These are phyloP conservation scores for Amazona vittata DNA, from an alignment of 2,113 vertebrate genomes.

Conservation along the genomic window DNA sequence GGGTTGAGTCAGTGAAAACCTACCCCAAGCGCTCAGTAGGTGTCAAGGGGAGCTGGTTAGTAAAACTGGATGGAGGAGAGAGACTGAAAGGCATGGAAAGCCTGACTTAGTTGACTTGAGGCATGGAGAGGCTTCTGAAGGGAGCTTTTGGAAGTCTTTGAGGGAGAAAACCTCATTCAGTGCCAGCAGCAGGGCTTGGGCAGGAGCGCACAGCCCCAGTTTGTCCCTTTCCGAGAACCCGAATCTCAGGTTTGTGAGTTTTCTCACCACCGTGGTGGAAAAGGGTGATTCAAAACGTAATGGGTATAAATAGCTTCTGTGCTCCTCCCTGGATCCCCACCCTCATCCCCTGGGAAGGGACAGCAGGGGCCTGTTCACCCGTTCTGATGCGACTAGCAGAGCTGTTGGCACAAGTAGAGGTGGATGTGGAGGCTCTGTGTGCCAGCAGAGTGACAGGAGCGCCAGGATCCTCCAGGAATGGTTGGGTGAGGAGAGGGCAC, in stretches of 20 bases:
- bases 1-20: background rate
- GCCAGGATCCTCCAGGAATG: accelerated
- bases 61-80: background rate
- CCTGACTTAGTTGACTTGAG: background rate
- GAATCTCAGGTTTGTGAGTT: background rate
- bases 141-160: background rate
- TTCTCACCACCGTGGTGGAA: background rate
- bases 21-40: background rate
- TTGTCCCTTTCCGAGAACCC: accelerated
- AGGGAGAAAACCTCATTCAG: background rate
- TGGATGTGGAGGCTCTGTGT: accelerated
- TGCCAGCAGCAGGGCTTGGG: background rate
- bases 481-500: background rate
- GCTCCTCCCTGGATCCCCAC: accelerated
- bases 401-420: background rate
- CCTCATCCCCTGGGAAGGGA: background rate
- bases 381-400: background rate
- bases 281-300: background rate
- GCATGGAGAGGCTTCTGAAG: background rate
- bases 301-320: background rate
- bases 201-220: accelerated
- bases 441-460: accelerated
- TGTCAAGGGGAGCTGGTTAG: background rate
- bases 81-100: background rate
- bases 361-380: accelerated